A percentile compares a stretch with the other conserved stretches of the same genome.
These are phyloP conservation scores for Leuciscus idus DNA, from an alignment of 2,113 vertebrate genomes.

Conservation along the genomic window DNA sequence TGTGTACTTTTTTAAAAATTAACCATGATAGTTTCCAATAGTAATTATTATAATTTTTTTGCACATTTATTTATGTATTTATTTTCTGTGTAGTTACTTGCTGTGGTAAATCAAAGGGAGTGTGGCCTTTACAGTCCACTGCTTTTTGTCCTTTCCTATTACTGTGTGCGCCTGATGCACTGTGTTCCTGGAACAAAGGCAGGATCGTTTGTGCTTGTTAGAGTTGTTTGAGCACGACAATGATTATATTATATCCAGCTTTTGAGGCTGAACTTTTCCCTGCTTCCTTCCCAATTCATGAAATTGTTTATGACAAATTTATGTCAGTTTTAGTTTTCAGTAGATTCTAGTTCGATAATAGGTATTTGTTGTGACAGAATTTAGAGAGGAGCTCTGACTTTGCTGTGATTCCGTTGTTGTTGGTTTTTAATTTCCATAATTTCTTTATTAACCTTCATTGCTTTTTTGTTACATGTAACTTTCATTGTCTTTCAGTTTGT, in stretches of 20 bases:
- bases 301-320: background rate
- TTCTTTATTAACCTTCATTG: background rate
- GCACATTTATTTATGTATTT: background rate
- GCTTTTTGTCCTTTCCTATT: conserved; percentile 36
- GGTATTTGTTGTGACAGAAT: background rate
- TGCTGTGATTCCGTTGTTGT: background rate
- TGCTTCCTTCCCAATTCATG: background rate
- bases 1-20: background rate
- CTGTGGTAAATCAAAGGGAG: conserved; percentile 9
- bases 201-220: conserved; percentile 45
- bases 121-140: conserved; percentile 31
- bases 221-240: conserved; percentile 3
- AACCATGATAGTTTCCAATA: background rate
- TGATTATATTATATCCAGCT: background rate
- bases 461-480: background rate
- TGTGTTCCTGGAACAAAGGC: conserved; percentile 36
- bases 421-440: background rate
- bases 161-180: conserved; percentile 12
- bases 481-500: background rate
- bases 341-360: background rate
- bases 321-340: background rate
- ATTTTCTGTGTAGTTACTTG: conserved; percentile 9
- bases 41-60: background rate
- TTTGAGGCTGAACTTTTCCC: background rate
- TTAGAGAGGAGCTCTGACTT: background rate